A percentile compares a stretch with the other conserved stretches of the same genome.
These are phyloP conservation scores for Furnarius figulus DNA, from an alignment of 2,113 vertebrate genomes.

Conservation along the genomic window DNA sequence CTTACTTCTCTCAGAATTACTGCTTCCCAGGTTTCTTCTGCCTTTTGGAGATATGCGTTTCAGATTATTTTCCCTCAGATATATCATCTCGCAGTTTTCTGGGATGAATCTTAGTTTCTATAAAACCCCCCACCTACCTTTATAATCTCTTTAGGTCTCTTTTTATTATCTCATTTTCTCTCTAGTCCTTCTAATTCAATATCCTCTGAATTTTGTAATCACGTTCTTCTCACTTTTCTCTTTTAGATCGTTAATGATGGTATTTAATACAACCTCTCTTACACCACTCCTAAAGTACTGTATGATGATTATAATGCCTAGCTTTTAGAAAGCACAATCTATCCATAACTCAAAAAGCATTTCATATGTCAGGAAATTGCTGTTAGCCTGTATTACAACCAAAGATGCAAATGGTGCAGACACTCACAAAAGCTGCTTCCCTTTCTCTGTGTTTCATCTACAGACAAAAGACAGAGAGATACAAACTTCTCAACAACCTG, in stretches of 20 bases:
- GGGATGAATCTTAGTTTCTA: conserved; percentile 19
- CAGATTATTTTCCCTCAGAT: conserved; percentile 58
- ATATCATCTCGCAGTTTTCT: conserved; percentile 51
- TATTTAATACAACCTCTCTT: conserved; percentile 42
- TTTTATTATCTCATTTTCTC: conserved; percentile 68
- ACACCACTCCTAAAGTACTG: neutral
- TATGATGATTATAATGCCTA: conserved; percentile 21
- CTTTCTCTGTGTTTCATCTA: neutral
- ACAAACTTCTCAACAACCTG: neutral
- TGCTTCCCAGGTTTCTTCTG: conserved; percentile 19
- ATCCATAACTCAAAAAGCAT: conserved; percentile 21
- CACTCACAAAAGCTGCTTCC: neutral
- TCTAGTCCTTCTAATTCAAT: conserved; percentile 54
- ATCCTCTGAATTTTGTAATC: conserved; percentile 63
- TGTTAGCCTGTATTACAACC: neutral
- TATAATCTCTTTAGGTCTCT: conserved; percentile 52
- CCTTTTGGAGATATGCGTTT: conserved; percentile 36
- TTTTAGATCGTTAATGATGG: conserved; percentile 46
- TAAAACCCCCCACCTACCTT: conserved; percentile 33
- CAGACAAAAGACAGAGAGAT: neutral
- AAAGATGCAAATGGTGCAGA: neutral
- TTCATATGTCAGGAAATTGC: conserved; percentile 4
- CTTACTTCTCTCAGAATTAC: conserved; percentile 34
- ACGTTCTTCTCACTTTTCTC: conserved; percentile 34
- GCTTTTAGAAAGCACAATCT: conserved; percentile 22